These are phyloP conservation scores for Nycticebus coucang DNA, from an alignment of 2,113 vertebrate genomes.

Conservation along the genomic window DNA sequence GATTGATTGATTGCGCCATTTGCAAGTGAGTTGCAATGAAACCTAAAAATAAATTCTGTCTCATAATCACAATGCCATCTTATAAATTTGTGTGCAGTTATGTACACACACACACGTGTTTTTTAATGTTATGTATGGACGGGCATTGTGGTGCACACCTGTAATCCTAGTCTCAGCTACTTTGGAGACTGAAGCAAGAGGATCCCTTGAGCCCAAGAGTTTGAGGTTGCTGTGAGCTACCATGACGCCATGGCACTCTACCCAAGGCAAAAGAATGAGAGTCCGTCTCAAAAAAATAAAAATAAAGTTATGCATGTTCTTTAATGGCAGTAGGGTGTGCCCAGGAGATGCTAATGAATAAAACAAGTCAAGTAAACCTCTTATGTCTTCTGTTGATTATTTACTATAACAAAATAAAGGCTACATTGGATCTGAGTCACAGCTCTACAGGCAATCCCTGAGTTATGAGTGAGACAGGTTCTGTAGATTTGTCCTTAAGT, in stretches of 20 bases:
- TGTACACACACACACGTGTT: not conserved
- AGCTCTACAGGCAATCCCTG: not conserved
- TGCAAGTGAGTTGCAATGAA: slow-evolving; percentile 31
- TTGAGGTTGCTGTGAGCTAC: no score
- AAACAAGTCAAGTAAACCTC: not conserved
- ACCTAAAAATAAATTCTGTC: not conserved
- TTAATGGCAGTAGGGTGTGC: not conserved
- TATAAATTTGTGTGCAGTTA: not conserved
- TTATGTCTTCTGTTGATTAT: slow-evolving; percentile 17
- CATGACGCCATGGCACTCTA: no score
- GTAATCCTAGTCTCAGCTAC: no score
- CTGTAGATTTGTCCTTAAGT: no score
- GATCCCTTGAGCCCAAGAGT: no score
- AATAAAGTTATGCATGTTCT: not conserved
- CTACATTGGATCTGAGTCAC: not conserved
- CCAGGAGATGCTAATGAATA: not conserved
- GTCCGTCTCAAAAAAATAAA: no score
- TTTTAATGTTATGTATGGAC: no score
- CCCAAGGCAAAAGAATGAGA: no score
- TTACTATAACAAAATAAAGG: slow-evolving; percentile 20
- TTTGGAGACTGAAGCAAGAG: no score
- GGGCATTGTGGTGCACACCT: no score
- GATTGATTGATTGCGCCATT: not conserved
- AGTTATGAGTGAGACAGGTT: no score
- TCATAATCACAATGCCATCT: not conserved